Evolutionary conservation across 1,140 invertebrate species (phyloP), one percentile per base, ranked within the genome.

Genomic region (Panagrolaimus sp.): DNA sequence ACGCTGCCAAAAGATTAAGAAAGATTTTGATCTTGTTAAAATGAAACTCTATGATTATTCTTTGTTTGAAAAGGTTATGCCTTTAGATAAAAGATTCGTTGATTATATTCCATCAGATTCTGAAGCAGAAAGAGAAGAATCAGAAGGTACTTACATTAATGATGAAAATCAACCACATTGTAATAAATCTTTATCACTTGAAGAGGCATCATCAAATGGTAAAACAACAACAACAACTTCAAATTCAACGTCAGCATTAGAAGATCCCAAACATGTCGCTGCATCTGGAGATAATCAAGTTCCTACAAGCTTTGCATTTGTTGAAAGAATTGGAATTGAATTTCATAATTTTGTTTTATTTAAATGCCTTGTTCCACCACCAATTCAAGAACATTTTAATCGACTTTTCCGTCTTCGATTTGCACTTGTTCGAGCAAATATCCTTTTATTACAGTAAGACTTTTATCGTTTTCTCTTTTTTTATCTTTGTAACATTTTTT

Each of bases 241-340:
- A n/a, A n/a, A n/a, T n/a, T n/a, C n/a, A n/a, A n/a, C 32, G 7
- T 38, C 32, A 38, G 2, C 32, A 38, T 38, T 38, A 38, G 32
- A 38, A 38, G 32, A 38, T 38, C 32, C 32, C 2, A 2, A 38
- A 38, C 32, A 38, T 38, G 7, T 4, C 2, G 3, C 52, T 14
- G 52, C 52, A 26, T 58, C 52, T 21, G 17, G 17, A 1, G 52
- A 21, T 21, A n/a, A 10, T 58, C 14, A 58, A 2, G 10, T 10
- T 12, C 2, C 47, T 4, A 5, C 2, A 24, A 21, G 17, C 14
- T 21, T 58, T 12, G 21, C 15, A 28, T 58, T 58, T 21, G 52
- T 58, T 28, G 52, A 58, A 28, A n/a, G 28, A 21, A 28, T 58
- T 58, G 52, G 52, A 21, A 58, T 58, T 28, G 52, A 28, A 21